Percentiles rank a stretch among this genome's conserved stretches.
These are phyloP conservation scores for Xylophagus ater DNA, from an alignment of 2,888 invertebrate genomes.

Conservation along the genomic window DNA sequence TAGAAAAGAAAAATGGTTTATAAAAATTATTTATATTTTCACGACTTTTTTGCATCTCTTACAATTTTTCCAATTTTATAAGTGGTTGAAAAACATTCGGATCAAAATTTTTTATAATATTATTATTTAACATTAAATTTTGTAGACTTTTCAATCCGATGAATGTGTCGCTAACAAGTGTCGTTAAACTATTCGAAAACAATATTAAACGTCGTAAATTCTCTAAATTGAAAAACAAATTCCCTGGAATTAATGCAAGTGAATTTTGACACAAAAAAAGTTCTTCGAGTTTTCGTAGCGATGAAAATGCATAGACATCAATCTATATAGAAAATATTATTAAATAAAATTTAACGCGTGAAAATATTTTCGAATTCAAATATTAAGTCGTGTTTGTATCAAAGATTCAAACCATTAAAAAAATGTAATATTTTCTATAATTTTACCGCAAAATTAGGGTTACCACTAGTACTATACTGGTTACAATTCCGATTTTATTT, in stretches of 20 bases:
- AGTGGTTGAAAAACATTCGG: slow-evolving; percentile 38
- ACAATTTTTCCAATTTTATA: slow-evolving; percentile 42
- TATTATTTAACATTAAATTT: slow-evolving; percentile 49
- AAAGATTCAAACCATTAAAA: too few relatives aligned
- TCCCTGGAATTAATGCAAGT: slow-evolving; percentile 39
- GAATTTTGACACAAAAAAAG: slow-evolving; percentile 48
- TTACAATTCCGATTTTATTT: too few relatives aligned
- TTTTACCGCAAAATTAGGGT: too few relatives aligned
- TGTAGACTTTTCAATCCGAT: slow-evolving; percentile 40
- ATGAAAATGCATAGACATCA: slow-evolving; percentile 35
- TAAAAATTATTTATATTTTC: too few relatives aligned
- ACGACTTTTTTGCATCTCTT: slow-evolving; percentile 28
- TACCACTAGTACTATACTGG: too few relatives aligned
- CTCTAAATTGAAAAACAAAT: slow-evolving; percentile 38
- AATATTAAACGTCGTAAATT: slow-evolving; percentile 44
- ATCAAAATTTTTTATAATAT: slow-evolving; percentile 42
- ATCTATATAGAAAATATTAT: slow-evolving; percentile 23
- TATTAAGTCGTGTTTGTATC: too few relatives aligned
- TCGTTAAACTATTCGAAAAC: slow-evolving; percentile 43
- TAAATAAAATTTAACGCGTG: neutral
- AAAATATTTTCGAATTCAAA: neutral
- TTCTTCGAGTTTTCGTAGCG: slow-evolving; percentile 39
- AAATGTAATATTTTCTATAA: too few relatives aligned
- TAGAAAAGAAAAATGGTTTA: too few relatives aligned
- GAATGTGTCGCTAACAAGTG: slow-evolving; percentile 40